Conservation (phyloP, 2,113 vertebrate species). For the Lutjanus erythropterus region DNA sequence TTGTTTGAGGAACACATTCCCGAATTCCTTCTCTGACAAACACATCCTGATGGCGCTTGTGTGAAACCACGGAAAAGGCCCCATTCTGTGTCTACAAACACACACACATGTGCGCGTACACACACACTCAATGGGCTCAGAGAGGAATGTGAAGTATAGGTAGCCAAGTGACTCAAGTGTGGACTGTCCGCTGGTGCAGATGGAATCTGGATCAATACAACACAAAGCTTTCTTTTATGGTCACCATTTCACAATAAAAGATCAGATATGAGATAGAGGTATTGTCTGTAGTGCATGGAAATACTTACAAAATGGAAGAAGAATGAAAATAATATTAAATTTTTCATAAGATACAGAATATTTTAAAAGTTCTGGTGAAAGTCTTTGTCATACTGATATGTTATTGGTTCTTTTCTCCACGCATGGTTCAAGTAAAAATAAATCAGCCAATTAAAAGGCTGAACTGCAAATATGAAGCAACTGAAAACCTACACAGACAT, state of each 20-base stretch:
- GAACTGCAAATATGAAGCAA: background rate
- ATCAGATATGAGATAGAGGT: constrained; percentile 18
- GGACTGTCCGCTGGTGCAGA: constrained; percentile 54
- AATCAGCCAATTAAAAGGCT: background rate
- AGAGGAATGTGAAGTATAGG: constrained; percentile 76
- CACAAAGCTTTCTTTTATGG: constrained; percentile 62
- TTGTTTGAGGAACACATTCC: constrained; percentile 83
- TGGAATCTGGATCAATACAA: constrained; percentile 56
- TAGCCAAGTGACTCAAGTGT: constrained; percentile 70
- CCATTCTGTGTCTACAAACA: constrained; percentile 62
- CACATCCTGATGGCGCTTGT: constrained; percentile 76
- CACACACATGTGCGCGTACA: constrained; percentile 22
- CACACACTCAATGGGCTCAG: constrained; percentile 50
- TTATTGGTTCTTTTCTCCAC: background rate
- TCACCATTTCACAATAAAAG: constrained; percentile 13
- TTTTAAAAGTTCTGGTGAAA: background rate
- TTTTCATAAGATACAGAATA: background rate
- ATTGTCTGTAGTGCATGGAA: constrained; percentile 6
- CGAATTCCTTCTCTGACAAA: constrained; percentile 81
- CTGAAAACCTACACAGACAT: constrained; percentile 20
- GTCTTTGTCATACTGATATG: background rate
- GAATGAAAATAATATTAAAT: constrained; percentile 9
- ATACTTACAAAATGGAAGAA: background rate
- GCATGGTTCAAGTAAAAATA: constrained; percentile 8
- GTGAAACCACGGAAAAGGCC: constrained; percentile 75